Evolutionary conservation across 2,888 invertebrate genomes (phyloP).

Genomic region (Sinotaia quadrata): DNA sequence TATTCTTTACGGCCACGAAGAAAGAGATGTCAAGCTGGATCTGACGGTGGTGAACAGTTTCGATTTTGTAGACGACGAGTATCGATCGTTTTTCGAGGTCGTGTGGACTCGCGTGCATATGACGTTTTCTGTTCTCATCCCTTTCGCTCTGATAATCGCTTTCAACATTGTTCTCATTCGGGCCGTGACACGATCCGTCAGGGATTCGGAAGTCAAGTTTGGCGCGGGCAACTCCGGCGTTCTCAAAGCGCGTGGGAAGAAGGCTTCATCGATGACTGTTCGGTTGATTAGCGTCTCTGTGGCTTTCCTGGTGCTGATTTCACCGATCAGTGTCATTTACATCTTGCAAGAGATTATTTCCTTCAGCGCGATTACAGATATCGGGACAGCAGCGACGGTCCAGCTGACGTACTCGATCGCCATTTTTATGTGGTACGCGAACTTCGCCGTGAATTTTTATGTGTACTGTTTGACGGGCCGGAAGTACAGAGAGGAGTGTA

Average conservation of each 20-base stretch:
- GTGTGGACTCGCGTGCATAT: conserved; percentile 18
- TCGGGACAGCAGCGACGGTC: neutral
- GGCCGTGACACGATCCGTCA: neutral
- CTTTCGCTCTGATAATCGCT: conserved; percentile 1
- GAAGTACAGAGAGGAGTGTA: neutral
- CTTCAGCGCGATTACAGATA: neutral
- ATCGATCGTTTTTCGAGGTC: neutral
- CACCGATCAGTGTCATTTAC: neutral
- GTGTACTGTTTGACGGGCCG: too few species aligned
- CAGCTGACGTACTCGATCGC: neutral
- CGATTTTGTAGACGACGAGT: neutral
- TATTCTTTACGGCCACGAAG: neutral
- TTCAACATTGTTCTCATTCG: conserved; percentile 6
- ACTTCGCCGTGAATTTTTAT: conserved; percentile 12
- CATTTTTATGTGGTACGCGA: neutral
- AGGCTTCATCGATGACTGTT: conserved; percentile 13
- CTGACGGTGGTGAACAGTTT: neutral
- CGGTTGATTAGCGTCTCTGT: conserved; percentile 6
- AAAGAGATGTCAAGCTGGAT: neutral
- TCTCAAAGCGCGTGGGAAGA: neutral
- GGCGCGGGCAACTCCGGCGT: neutral
- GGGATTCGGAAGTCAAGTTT: neutral
- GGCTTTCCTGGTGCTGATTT: conserved; percentile 9
- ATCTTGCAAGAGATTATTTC: neutral
- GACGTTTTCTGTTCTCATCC: neutral